Percentiles rank a stretch among this genome's conserved stretches.
These are phyloP conservation scores for Orchesella cincta DNA, from an alignment of 1,140 invertebrate genomes.

Conservation along the genomic window DNA sequence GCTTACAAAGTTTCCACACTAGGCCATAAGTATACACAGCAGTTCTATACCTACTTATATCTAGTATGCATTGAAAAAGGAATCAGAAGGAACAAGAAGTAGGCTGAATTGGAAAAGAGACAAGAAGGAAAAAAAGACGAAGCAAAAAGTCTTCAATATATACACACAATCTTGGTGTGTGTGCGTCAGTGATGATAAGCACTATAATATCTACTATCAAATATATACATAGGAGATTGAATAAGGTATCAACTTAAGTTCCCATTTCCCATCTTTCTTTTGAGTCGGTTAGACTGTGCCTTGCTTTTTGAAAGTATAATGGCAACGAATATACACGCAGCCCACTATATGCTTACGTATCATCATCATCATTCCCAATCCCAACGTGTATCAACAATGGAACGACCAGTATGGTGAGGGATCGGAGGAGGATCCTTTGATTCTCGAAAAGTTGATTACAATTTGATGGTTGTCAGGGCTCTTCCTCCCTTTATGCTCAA, in stretches of 20 bases:
- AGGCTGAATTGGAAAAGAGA: neutral
- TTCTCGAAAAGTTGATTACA: constrained; percentile 28
- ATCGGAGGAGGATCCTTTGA: constrained; percentile 23
- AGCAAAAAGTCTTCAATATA: neutral
- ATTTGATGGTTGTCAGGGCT: constrained; percentile 27
- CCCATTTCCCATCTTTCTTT: no score
- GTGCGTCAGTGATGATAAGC: neutral
- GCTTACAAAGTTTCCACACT: no score
- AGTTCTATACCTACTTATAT: neutral
- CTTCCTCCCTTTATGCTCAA: constrained; percentile 25
- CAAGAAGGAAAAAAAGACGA: neutral
- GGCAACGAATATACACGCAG: no score
- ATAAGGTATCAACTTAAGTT: constrained; percentile 13
- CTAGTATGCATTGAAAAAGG: neutral
- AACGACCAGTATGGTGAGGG: no score
- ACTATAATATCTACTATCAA: no score
- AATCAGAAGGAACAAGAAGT: neutral
- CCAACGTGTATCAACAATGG: neutral
- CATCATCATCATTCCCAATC: no score
- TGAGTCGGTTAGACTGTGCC: no score
- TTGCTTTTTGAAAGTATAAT: no score
- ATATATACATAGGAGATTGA: no score
- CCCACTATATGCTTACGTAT: no score
- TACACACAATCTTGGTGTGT: neutral
- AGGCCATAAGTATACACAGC: neutral